These are phyloP conservation scores for Elysia chlorotica DNA, from an alignment of 1,140 invertebrate genomes.

Conservation along the genomic window DNA sequence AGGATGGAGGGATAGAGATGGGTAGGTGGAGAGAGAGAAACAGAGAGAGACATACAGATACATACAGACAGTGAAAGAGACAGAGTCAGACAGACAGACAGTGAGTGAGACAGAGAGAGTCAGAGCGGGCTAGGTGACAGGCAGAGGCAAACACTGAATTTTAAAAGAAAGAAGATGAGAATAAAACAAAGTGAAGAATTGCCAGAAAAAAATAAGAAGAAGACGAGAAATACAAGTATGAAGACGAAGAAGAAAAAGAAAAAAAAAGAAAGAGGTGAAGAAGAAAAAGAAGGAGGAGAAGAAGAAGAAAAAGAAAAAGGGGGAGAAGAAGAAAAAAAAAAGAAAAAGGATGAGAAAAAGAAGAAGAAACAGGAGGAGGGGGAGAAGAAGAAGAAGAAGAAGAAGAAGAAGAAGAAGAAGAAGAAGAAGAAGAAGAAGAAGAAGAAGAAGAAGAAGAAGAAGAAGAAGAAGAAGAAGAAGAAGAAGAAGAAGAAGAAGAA, in stretches of 20 bases:
- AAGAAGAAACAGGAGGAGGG: not conserved
- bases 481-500: conserved; percentile 1
- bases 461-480: conserved; percentile 12
- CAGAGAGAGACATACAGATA: conserved; percentile 8
- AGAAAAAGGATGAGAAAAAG: not conserved
- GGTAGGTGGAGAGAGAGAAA: conserved; percentile 7
- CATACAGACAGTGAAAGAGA: conserved; percentile 8
- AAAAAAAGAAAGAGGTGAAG: conserved; percentile 1
- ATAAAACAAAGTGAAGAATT: not conserved
- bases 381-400: not conserved
- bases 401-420: not conserved
- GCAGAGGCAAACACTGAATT: no score
- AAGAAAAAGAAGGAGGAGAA: not conserved
- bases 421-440: not conserved
- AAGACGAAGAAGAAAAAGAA: not conserved
- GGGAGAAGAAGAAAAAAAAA: not conserved
- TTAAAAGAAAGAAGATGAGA: no score
- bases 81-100: not conserved
- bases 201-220: conserved; percentile 9
- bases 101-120: conserved; percentile 1
- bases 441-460: conserved; percentile 7
- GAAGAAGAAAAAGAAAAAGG: not conserved
- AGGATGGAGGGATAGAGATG: not conserved
- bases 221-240: not conserved
- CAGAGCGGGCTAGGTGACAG: no score